These are phyloP conservation scores for Psophia crepitans DNA, from an alignment of 2,113 vertebrate genomes.

Conservation along the genomic window DNA sequence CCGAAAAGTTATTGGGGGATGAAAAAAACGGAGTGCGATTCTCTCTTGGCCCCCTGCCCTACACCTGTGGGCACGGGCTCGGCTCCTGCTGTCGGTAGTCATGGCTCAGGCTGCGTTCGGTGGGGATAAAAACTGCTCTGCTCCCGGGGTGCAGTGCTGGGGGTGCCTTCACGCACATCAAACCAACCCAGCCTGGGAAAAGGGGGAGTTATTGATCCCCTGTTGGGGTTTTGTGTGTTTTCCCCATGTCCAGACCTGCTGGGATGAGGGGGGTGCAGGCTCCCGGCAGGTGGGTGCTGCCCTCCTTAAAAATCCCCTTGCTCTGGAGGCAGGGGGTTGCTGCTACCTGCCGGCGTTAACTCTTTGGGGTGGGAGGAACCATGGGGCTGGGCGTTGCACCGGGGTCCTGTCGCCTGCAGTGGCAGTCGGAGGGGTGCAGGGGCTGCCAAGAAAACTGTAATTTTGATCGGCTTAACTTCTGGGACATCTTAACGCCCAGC, in stretches of 20 bases:
- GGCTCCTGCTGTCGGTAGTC: neutral
- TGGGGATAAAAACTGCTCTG: neutral
- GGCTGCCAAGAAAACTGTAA: accelerated
- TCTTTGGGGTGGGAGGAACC: neutral
- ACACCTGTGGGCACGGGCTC: neutral
- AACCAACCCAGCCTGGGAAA: neutral
- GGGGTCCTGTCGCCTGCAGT: neutral
- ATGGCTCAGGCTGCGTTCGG: accelerated
- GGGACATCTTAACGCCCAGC: neutral
- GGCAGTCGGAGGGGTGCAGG: accelerated
- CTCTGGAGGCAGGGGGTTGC: neutral
- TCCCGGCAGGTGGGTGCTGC: neutral
- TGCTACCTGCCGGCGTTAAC: neutral
- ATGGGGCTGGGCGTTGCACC: neutral
- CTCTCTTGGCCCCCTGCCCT: neutral
- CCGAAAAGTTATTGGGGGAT: neutral
- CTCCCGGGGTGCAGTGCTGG: neutral
- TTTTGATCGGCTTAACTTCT: neutral
- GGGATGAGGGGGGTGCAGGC: neutral
- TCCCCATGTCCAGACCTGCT: neutral
- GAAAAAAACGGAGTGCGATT: neutral
- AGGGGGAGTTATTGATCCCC: neutral
- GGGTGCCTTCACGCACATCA: accelerated
- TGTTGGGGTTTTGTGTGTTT: neutral
- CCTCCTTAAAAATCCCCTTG: neutral